Percentiles rank a stretch among this genome's conserved stretches.
phyloP scores from a whole-genome alignment of 2,797 vertebrate genomes.

The Falco columbarius region DNA sequence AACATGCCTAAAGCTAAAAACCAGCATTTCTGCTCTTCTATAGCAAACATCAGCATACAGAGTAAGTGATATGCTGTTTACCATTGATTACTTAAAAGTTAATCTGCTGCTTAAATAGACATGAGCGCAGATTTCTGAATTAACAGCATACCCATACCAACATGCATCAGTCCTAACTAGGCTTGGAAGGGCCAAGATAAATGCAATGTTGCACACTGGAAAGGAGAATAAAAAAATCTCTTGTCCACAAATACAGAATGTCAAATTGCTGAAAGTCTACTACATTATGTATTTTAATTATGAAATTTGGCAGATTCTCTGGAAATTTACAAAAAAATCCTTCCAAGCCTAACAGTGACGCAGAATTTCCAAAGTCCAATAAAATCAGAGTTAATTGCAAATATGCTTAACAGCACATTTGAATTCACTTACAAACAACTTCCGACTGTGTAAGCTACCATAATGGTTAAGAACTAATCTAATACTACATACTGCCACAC shows the following conservation, averaged over 20 bases:
- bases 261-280: background rate
- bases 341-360: conserved; percentile 69
- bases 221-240: conserved; percentile 24
- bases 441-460: conserved; percentile 55
- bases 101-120: conserved; percentile 53
- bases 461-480: conserved; percentile 36
- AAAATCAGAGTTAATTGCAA: conserved; percentile 68
- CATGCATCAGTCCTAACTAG: conserved; percentile 60
- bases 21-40: conserved; percentile 62
- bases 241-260: background rate
- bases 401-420: conserved; percentile 67
- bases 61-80: conserved; percentile 62
- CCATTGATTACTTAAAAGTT: conserved; percentile 37
- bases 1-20: conserved; percentile 59
- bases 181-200: conserved; percentile 55
- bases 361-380: conserved; percentile 68
- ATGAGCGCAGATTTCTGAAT: conserved; percentile 53
- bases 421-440: conserved; percentile 61
- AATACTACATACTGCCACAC: conserved; percentile 66
- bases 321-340: conserved; percentile 6
- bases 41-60: conserved; percentile 66
- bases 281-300: background rate
- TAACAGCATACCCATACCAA: conserved; percentile 63
- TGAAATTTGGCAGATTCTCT: background rate
- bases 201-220: background rate